Evolutionary conservation across 2,888 invertebrate genomes (phyloP), one percentile per base, ranked within the genome.

Genomic region (Amitus sp.): DNA sequence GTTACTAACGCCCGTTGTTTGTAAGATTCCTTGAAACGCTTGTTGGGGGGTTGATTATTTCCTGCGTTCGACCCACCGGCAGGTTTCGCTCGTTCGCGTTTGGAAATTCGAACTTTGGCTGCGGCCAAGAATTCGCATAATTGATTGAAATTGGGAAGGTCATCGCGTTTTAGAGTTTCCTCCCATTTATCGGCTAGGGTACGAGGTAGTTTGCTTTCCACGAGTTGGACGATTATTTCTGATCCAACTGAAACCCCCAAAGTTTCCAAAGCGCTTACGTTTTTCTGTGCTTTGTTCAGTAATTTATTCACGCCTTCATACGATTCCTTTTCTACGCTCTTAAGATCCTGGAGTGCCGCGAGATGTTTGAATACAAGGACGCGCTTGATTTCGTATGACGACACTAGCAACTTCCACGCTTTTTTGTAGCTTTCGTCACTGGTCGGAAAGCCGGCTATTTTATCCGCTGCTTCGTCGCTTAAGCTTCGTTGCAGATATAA

Each of bases 161-260:
- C 15, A 12, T 40, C 49, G 6, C 51, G 19, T 18, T 40, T 9
- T 4, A 49, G 12, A 0, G 52, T 37, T 6, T 37, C 18, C 27
- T 60, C 49, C 62, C 69, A 68, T 12, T 65, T 61, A 5, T 56
- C 43, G 2, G 40, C 46, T n/a, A n/a, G n/a, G n/a, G n/a, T n/a
- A n/a, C n/a, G n/a, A n/a, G 1, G 66, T 67, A 71, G 42, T 48
- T 66, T 68, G 2, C 39, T 40, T 13, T 59, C 43, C 7, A 69
- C 34, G 9, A 70, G 37, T 20, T 55, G 57, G n/a, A 67, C 53
- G 6, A 70, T 15, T 6, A 68, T 42, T 6, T 66, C 58, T 33
- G 65, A 61, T 56, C 64, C 63, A 7, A 47, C 12, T 2, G 66
- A 60, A 7, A 65, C 58, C 3, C 60, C 62, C 12, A 72, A 39